These are phyloP conservation scores for Dicerorhinus sumatrensis DNA, from an alignment of 2,113 vertebrate genomes.

Conservation along the genomic window DNA sequence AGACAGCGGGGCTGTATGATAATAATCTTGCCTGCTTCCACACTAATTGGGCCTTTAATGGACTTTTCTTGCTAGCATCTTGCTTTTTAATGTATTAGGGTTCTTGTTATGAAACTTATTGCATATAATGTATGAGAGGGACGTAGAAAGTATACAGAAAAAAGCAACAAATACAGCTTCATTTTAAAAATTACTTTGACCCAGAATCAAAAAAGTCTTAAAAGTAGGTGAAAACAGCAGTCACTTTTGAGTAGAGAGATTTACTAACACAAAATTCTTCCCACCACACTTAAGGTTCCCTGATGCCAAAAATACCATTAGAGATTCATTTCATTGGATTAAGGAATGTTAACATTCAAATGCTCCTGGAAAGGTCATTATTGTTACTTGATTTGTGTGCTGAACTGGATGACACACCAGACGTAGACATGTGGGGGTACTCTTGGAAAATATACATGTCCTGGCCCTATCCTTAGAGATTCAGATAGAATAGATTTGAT, in stretches of 20 bases:
- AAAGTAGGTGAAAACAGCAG: background rate
- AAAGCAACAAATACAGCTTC: background rate
- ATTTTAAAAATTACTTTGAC: background rate
- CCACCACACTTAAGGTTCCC: background rate
- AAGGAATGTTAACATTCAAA: background rate
- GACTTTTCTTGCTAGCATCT: background rate
- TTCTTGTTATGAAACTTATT: background rate
- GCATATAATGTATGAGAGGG: background rate
- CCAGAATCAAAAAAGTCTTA: background rate
- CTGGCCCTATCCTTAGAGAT: background rate
- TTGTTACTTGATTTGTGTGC: background rate
- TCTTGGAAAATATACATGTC: background rate
- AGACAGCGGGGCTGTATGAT: background rate
- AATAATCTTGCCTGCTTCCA: background rate
- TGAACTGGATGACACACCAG: background rate
- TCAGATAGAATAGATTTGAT: background rate
- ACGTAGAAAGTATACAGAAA: background rate
- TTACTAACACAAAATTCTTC: background rate
- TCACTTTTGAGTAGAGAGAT: background rate
- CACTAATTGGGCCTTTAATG: background rate
- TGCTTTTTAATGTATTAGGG: background rate
- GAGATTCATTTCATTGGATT: background rate
- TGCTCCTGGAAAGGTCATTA: background rate
- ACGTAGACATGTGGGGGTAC: background rate
- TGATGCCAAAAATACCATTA: background rate